A percentile compares a stretch with the other conserved stretches of the same genome.
Conservation (phyloP, 2,113 vertebrate species). For the Scatophagus argus region DNA sequence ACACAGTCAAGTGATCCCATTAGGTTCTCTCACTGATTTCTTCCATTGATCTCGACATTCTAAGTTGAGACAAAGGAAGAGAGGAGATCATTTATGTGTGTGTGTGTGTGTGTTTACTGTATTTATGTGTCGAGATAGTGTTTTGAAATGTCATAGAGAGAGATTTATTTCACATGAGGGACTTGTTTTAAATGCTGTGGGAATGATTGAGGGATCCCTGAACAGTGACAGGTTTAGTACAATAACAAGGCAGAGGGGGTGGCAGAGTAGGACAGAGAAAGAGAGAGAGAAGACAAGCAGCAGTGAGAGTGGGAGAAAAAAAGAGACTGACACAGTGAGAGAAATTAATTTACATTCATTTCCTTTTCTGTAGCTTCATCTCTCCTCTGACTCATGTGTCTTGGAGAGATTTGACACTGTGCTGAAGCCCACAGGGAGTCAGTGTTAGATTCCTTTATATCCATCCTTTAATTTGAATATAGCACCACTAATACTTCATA, state of each 20-base stretch:
- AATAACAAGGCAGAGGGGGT: constrained; percentile 59
- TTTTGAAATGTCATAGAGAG: constrained; percentile 54
- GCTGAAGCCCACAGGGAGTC: constrained; percentile 35
- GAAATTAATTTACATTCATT: constrained; percentile 63
- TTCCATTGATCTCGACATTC: constrained; percentile 46
- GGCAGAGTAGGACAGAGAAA: constrained; percentile 41
- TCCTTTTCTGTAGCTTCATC: constrained; percentile 42
- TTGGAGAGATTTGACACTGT: constrained; percentile 32
- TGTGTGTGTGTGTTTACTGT: neutral
- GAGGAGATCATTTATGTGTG: neutral
- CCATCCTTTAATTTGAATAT: constrained; percentile 8
- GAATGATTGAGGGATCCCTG: constrained; percentile 64
- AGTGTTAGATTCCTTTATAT: constrained; percentile 10
- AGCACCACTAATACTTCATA: neutral
- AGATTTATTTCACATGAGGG: constrained; percentile 39
- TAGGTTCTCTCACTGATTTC: constrained; percentile 37
- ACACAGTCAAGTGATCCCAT: constrained; percentile 61
- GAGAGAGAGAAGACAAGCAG: constrained; percentile 40
- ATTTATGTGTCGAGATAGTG: constrained; percentile 7
- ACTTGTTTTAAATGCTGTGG: constrained; percentile 47
- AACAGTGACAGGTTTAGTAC: constrained; percentile 66
- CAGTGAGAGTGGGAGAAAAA: constrained; percentile 45
- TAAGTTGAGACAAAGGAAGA: constrained; percentile 20
- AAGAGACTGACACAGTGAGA: constrained; percentile 33
- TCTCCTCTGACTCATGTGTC: constrained; percentile 35